phyloP scores from a whole-genome alignment of 2,113 vertebrate genomes.

The Passer domesticus region DNA sequence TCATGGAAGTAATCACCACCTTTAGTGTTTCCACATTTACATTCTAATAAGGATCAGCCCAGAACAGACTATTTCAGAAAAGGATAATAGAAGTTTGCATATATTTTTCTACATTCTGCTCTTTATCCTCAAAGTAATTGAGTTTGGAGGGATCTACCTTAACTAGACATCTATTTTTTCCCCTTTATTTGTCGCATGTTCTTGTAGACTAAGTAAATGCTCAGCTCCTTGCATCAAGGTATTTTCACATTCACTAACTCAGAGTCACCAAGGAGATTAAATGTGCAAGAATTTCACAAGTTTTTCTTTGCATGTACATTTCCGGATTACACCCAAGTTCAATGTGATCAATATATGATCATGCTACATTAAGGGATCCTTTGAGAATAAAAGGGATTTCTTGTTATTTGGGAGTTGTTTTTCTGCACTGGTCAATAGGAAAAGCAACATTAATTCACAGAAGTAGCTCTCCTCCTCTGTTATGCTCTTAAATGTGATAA shows the following conservation, averaged over 20 bases:
- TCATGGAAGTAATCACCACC: neutral
- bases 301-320: neutral
- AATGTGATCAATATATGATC: neutral
- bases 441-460: neutral
- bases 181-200: accelerated
- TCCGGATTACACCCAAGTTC: neutral
- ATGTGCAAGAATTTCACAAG: neutral
- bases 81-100: neutral
- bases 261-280: neutral
- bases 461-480: neutral
- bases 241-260: neutral
- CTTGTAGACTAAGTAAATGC: neutral
- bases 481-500: neutral
- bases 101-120: neutral
- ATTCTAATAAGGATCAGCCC: neutral
- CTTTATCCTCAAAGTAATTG: neutral
- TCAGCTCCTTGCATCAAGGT: neutral
- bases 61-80: neutral
- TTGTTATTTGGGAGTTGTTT: neutral
- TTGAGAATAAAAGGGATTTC: neutral
- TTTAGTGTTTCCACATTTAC: neutral
- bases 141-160: neutral
- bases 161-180: neutral
- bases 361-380: neutral
- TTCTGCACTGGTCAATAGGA: neutral